Base-by-base conservation (phyloP, 2,888 invertebrate species). In the Tiliacea aurago region DNA sequence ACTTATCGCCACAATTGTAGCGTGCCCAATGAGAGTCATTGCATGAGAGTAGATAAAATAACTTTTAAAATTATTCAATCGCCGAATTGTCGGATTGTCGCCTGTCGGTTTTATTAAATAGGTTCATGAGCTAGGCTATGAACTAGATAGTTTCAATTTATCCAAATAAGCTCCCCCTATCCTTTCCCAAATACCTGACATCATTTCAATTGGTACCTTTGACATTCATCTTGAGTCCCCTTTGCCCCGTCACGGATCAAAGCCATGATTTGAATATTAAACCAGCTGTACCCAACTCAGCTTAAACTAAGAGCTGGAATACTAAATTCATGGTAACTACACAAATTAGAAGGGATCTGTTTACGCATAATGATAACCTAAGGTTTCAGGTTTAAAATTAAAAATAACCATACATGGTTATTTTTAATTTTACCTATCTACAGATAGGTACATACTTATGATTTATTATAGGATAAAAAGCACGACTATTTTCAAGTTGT, bases 181-280 rank as follows among this genome's bases (percentile, higher is more conserved):
- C 20, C 18, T 23, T 41, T 33, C 4, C 41, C 1, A 20, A n/a
- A 55, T 55, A 28, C 18, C 23, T 45, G 18, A 56, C 1, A 28
- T 72, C 51, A 49, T 76, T 66, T 58, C 55, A 77, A 79, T 69
- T 69, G 33, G 33, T 23, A 11, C 53, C 43, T 49, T 56, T 58
- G 33, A 55, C 55, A 67, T 79, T 45, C 62, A 61, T 78, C 58
- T 23, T 49, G 4, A 20, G 2, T 51, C 33, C 28, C 53, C 15
- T 63, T 55, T 20, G 28, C 45, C 59, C 62, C 45, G 20, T 67
- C 72, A 82, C 49, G 72, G 67, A 68, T 70, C 64, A 68, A 43
- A 77, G 33, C 13, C 78, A 68, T 67, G 78, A 68, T 64, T 78
- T 76, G 77, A 72, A 82, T 80, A 82, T 62, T 82, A 68, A 78